Base-by-base conservation (phyloP, 2,113 vertebrate species). In the Embiotoca jacksoni region DNA sequence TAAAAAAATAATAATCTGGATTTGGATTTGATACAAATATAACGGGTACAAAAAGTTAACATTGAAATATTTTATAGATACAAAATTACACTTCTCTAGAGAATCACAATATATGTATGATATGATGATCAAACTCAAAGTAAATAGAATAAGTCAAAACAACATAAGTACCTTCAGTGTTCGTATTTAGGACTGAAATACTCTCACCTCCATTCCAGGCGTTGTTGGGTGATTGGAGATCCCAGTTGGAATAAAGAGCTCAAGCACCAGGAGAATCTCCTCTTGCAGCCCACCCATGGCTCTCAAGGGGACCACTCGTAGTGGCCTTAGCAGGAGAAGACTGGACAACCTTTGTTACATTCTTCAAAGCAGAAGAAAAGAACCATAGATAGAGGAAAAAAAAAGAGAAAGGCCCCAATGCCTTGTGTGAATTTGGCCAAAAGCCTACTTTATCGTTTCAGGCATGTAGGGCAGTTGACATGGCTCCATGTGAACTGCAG, bases 311-410 rank as follows among this genome's bases (percentile, higher is more conserved):
- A 90, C 61, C 78, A 75, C 79, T 89, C 49, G 75, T 61, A 78
- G 74, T 50, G 70, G 87, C 67, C 61, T 62, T 59, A 90, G 80
- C 80, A 76, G 85, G 80, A 91, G 87, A 90, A 75, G 81, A 85
- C 89, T 92, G 87, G 83, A 78, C 75, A 82, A 89, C 81, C 86
- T 93, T 93, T 93, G 91, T 93, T 70, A 39, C 11, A 50, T 72
- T 63, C 82, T 88, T 89, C 58, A 64, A 74, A 78, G 73, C 37
- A 68, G 75, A 89, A 88, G 85, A 90, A 90, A 84, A 80, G 82
- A 82, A 60, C 75, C 57, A 76, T 61, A 75, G 85, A 85, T 79
- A 49, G 76, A 60, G 36, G 33, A 61, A 44, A 57, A 66, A 64
- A 78, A 68, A 63, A 79, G 41, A 70, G 23, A 71, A 71, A 88